These are phyloP conservation scores for Phortica okadai DNA, from an alignment of 2,888 invertebrate genomes.

Conservation along the genomic window DNA sequence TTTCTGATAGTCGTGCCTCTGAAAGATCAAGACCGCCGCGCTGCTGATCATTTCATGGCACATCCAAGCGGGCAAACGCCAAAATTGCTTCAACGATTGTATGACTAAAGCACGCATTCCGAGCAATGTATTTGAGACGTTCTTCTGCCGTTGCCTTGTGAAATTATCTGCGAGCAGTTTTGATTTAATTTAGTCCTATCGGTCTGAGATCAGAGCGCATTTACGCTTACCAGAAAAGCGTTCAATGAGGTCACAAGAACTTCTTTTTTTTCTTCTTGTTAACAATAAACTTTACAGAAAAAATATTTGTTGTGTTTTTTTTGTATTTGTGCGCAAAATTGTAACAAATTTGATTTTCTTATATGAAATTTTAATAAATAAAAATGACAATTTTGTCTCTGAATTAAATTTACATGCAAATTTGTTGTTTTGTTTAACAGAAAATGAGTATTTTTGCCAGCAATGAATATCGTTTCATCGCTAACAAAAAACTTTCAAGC, in stretches of 20 bases:
- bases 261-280: too few relatives aligned
- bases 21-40: slow-evolving; percentile 54
- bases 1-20: slow-evolving; percentile 36
- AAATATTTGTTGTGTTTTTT: not conserved
- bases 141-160: too few relatives aligned
- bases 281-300: slow-evolving; percentile 30
- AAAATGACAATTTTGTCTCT: not conserved
- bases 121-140: not conserved
- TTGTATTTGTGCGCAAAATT: not conserved
- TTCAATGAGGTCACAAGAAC: too few relatives aligned
- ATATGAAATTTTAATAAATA: not conserved
- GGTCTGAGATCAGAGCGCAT: too few relatives aligned
- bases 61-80: slow-evolving; percentile 56
- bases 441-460: not conserved
- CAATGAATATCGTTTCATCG: not conserved
- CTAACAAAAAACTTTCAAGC: not conserved
- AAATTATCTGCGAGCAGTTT: too few relatives aligned
- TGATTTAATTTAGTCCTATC: too few relatives aligned
- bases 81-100: slow-evolving; percentile 50
- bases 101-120: slow-evolving; percentile 12
- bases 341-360: not conserved
- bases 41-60: slow-evolving; percentile 58
- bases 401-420: not conserved
- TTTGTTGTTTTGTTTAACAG: too few relatives aligned
- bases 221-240: too few relatives aligned